Evolutionary conservation across 92 coral and sea anemone genomes (phyloP), one percentile per base, ranked within the genome.

Genomic region (Phenganax stokvisi): DNA sequence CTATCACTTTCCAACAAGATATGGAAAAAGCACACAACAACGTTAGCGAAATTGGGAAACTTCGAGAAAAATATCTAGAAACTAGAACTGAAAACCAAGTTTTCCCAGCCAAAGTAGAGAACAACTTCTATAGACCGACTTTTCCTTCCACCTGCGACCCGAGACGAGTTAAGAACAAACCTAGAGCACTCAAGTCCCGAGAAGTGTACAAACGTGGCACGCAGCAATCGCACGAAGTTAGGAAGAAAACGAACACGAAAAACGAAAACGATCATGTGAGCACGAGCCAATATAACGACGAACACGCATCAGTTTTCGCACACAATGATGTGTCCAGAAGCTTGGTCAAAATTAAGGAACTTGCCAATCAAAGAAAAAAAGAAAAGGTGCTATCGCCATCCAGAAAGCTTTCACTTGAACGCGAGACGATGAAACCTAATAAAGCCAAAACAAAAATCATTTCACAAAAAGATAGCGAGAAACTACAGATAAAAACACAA

Each of bases 331-430:
- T 79, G 44, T 79, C 83, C 5, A 79, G 37, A 64, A 79, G 74
- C 53, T 51, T 79, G 61, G 74, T 69, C 57, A 79, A 65, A 29
- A 79, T 79, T 12, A 79, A 79, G 31, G 74, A 79, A 29, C 61
- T 79, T 13, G 73, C 47, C 9, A 51, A 69, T 53, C 83, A 73
- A 9, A 79, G 83, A 52, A 79, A 65, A 29, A 62, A 74, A 6
- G 83, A 79, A 29, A 73, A 79, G 61, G 12, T 47, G 15, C 11
- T 79, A 27, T 59, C 52, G 83, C 54, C 60, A 3, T 53, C 73
- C 52, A 79, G 31, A 29, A 15, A 25, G 44, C 31, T 6, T 4
- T 37, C 83, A 63, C n/a, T n/a, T 1, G 44, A 53, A 30, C 13
- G 15, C 47, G 54, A 68, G 29, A 68, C 16, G 17, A 68, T 6